Percentiles rank a stretch among this genome's conserved stretches.
phyloP scores from a whole-genome alignment of 2,888 invertebrate species.

The Morpho deidamia region DNA sequence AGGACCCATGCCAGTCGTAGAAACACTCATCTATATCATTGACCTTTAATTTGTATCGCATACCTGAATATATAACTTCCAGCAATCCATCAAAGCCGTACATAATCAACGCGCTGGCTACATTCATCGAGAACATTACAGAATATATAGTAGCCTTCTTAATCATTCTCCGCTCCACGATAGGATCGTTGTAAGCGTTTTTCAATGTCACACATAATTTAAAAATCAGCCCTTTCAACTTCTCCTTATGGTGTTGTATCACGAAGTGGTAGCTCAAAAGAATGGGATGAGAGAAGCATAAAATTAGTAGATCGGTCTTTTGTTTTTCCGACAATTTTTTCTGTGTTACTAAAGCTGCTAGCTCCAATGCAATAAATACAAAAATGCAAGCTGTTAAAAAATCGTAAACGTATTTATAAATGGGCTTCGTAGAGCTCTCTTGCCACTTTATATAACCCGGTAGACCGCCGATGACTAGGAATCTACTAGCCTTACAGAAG shows the following conservation, averaged over 20 bases:
- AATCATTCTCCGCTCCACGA: constrained; percentile 43
- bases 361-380: constrained; percentile 32
- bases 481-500: constrained; percentile 9
- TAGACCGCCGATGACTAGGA: constrained; percentile 22
- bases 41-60: no score
- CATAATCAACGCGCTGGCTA: constrained; percentile 18
- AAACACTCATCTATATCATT: no score
- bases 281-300: constrained; percentile 35
- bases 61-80: constrained; percentile 27
- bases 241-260: constrained; percentile 25
- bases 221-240: constrained; percentile 30
- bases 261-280: constrained; percentile 28
- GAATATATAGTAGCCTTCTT: constrained; percentile 31
- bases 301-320: constrained; percentile 31
- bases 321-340: constrained; percentile 26
- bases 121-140: constrained; percentile 20
- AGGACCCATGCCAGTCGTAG: no score
- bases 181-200: constrained; percentile 35
- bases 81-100: constrained; percentile 32
- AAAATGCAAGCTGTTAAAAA: constrained; percentile 25
- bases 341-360: constrained; percentile 35
- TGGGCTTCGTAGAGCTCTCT: constrained; percentile 27
- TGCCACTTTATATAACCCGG: constrained; percentile 37
- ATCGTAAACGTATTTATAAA: constrained; percentile 23
- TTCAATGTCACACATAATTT: constrained; percentile 35